phyloP scores from a whole-genome alignment of 2,888 invertebrate genomes.

The Leucoma salicis region DNA sequence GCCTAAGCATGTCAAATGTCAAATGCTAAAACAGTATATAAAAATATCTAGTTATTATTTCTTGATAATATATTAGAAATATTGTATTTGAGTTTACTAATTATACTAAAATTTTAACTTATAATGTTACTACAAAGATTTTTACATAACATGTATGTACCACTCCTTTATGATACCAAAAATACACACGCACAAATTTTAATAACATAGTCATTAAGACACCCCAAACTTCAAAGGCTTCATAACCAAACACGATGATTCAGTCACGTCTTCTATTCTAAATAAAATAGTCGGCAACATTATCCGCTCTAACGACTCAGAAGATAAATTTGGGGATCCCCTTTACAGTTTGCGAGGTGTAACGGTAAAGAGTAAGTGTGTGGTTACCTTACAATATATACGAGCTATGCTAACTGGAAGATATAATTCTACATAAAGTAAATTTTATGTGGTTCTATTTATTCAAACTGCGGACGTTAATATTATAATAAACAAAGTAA shows the following conservation, averaged over 20 bases:
- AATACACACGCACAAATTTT: conserved; percentile 1
- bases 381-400: conserved; percentile 39
- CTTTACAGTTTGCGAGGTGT: conserved; percentile 57
- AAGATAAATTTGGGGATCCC: conserved; percentile 64
- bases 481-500: too few species aligned
- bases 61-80: too few species aligned
- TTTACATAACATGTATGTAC: too few species aligned
- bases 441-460: too few species aligned
- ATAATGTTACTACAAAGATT: too few species aligned
- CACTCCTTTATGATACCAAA: not conserved
- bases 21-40: too few species aligned
- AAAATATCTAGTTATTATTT: too few species aligned
- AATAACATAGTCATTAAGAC: conserved; percentile 22
- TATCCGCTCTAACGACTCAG: conserved; percentile 63
- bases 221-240: conserved; percentile 25
- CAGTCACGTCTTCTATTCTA: conserved; percentile 27
- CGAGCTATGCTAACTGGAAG: not conserved
- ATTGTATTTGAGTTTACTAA: too few species aligned
- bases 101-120: too few species aligned
- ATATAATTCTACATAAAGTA: too few species aligned
- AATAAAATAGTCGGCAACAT: conserved; percentile 61
- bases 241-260: conserved; percentile 19
- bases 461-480: too few species aligned
- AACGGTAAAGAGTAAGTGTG: conserved; percentile 58
- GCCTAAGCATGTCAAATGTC: too few species aligned